These are phyloP conservation scores for Globicephala melas DNA, from an alignment of 2,113 vertebrate genomes.

Conservation along the genomic window DNA sequence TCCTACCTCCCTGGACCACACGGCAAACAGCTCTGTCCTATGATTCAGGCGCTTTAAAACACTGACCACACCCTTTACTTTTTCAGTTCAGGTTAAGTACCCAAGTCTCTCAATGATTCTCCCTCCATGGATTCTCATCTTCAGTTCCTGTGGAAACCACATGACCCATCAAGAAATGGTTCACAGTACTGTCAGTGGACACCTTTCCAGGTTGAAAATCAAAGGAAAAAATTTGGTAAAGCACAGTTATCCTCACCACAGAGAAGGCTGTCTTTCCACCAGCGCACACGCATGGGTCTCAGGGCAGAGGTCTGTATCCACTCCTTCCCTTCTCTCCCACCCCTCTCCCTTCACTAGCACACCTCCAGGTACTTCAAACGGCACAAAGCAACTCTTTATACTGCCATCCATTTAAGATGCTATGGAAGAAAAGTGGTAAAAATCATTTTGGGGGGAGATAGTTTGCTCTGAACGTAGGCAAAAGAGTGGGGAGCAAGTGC, in stretches of 20 bases:
- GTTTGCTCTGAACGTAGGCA: not conserved
- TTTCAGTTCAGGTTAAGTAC: not conserved
- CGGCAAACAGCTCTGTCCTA: not conserved
- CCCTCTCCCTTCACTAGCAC: not conserved
- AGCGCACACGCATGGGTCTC: not conserved
- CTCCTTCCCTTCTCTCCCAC: not conserved
- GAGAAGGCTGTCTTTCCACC: not conserved
- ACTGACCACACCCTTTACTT: not conserved
- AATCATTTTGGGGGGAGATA: not conserved
- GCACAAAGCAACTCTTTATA: not conserved
- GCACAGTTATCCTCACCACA: not conserved
- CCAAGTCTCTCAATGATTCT: not conserved
- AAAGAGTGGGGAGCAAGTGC: not conserved
- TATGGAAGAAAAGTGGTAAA: not conserved
- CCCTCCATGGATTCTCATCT: not conserved
- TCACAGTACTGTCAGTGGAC: not conserved
- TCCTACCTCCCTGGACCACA: not conserved
- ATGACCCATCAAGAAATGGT: not conserved
- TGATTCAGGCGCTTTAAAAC: not conserved
- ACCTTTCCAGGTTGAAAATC: not conserved
- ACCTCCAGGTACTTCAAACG: not conserved
- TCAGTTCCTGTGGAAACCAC: not conserved
- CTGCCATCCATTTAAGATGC: not conserved
- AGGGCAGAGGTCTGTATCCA: not conserved
- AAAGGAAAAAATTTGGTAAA: not conserved